Evolutionary conservation across 2,113 vertebrate species (phyloP).

Genomic region (Epinephelus cyanopodus): DNA sequence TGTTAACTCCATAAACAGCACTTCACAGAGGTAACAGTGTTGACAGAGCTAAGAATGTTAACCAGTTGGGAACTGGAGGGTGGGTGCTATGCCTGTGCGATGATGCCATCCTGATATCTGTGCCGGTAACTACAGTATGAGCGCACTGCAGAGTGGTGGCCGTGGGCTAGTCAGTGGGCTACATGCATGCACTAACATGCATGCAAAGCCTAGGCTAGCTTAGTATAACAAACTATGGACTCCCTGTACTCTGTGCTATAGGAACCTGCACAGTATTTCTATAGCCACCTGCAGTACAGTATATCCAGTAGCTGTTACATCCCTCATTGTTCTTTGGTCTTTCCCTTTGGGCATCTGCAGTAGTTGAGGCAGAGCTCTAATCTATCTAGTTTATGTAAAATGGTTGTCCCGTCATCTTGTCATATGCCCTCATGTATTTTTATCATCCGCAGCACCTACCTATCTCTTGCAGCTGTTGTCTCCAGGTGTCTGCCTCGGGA

Average conservation of each 20-base stretch:
- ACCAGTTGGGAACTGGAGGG: too few relatives aligned
- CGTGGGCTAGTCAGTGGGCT: too few relatives aligned
- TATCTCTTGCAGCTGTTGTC: conserved; percentile 92
- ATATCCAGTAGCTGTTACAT: not conserved
- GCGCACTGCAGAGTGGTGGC: too few relatives aligned
- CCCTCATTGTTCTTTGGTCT: not conserved
- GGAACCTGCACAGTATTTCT: not conserved
- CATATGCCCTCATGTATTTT: not conserved
- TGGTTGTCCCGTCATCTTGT: not conserved
- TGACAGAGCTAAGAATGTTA: too few relatives aligned
- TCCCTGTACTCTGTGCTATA: not conserved
- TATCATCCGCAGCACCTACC: conserved; percentile 84
- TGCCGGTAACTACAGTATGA: too few relatives aligned
- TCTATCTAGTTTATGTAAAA: not conserved
- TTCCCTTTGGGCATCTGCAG: not conserved
- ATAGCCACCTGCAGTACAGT: not conserved
- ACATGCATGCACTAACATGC: too few relatives aligned
- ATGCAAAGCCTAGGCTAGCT: too few relatives aligned
- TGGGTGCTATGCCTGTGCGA: too few relatives aligned
- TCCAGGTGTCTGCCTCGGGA: conserved; percentile 93
- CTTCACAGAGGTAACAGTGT: too few relatives aligned
- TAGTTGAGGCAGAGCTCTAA: not conserved
- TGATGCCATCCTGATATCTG: too few relatives aligned
- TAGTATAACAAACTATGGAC: too few relatives aligned
- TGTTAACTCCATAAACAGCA: too few relatives aligned